phyloP scores from a whole-genome alignment of 2,888 invertebrate species.

The Hypolimnas misippus region DNA sequence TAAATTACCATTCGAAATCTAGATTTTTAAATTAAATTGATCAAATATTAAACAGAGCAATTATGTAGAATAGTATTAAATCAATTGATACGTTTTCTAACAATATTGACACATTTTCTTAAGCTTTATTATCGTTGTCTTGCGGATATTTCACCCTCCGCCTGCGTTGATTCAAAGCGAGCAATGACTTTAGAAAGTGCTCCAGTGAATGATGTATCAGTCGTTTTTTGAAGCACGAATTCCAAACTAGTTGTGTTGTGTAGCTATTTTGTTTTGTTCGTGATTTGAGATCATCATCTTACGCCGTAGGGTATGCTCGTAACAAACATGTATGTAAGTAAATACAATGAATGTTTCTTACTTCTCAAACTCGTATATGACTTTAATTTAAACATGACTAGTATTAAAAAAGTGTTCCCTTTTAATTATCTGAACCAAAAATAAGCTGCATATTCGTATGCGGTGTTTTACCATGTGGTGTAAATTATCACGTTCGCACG shows the following conservation, averaged over 20 bases:
- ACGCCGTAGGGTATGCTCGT: conserved; percentile 33
- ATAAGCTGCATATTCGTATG: conserved; percentile 25
- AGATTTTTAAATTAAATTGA: too few relatives aligned
- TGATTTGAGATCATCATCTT: conserved; percentile 35
- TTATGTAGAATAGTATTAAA: background rate
- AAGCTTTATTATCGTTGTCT: background rate
- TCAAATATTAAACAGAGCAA: too few relatives aligned
- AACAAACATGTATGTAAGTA: background rate
- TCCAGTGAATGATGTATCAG: conserved; percentile 46
- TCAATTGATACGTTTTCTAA: background rate
- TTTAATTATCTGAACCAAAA: conserved; percentile 26
- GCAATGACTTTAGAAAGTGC: conserved; percentile 53
- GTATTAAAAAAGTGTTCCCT: conserved; percentile 5
- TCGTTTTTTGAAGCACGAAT: conserved; percentile 64
- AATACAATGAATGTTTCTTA: background rate
- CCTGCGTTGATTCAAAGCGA: conserved; percentile 49
- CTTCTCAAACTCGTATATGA: background rate
- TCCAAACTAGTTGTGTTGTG: conserved; percentile 60
- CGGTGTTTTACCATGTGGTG: conserved; percentile 33
- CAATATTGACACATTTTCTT: background rate
- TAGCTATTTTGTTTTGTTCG: conserved; percentile 39
- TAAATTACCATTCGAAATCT: too few relatives aligned
- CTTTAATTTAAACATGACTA: conserved; percentile 3
- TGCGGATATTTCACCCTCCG: conserved; percentile 7
- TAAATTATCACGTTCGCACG: conserved; percentile 40